These are phyloP conservation scores for Glareola pratincola DNA, from an alignment of 2,113 vertebrate species.

Conservation along the genomic window DNA sequence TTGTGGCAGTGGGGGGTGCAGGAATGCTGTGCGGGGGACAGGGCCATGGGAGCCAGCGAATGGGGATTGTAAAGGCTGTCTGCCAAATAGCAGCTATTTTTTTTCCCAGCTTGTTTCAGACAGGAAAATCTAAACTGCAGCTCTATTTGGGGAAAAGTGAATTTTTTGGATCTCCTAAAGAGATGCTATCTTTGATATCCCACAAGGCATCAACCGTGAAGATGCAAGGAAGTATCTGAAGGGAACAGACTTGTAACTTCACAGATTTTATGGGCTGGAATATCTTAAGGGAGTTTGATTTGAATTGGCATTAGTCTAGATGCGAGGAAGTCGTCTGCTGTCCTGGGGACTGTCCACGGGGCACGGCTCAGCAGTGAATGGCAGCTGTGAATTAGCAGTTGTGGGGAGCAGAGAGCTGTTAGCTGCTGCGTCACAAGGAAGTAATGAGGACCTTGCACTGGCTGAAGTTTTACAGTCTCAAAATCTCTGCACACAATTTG, in stretches of 20 bases:
- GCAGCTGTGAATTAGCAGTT: background rate
- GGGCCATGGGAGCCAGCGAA: fast-evolving
- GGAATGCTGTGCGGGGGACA: fast-evolving
- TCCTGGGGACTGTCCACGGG: background rate
- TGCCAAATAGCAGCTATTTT: background rate
- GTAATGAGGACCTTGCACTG: background rate
- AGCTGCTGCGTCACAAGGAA: background rate
- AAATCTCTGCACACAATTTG: background rate
- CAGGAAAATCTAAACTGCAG: no score
- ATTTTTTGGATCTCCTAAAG: background rate
- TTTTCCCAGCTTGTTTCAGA: background rate
- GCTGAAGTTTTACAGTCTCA: background rate
- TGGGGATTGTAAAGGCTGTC: fast-evolving
- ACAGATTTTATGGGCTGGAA: background rate
- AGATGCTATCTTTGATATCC: fast-evolving
- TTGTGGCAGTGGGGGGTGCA: fast-evolving
- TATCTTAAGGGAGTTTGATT: background rate
- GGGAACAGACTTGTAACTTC: background rate
- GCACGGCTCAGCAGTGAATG: background rate
- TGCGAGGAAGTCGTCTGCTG: background rate
- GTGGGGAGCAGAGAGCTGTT: background rate
- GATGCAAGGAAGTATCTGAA: background rate
- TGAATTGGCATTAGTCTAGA: background rate
- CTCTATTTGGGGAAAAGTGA: background rate
- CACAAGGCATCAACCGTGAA: fast-evolving